phyloP scores from a whole-genome alignment of 2,113 vertebrate species.

The Meles meles region DNA sequence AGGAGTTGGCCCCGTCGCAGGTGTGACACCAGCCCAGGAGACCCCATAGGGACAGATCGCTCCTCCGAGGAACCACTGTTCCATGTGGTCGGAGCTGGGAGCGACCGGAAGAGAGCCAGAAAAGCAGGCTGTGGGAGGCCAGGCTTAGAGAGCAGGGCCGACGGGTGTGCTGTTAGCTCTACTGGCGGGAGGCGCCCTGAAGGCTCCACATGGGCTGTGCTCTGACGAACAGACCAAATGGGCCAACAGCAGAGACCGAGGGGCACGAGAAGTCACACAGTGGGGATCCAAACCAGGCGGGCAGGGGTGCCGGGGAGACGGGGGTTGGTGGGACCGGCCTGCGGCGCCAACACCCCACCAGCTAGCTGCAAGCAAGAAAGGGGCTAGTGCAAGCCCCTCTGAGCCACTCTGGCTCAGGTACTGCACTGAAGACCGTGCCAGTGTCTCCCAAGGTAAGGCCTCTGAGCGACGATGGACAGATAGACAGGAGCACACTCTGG shows the following conservation, averaged over 20 bases:
- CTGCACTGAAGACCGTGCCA: accelerated
- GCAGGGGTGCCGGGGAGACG: background rate
- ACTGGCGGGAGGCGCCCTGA: accelerated
- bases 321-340: too few relatives aligned
- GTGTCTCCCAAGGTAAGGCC: background rate
- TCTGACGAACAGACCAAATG: accelerated
- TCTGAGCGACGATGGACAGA: accelerated
- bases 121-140: background rate
- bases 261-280: accelerated
- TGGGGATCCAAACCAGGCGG: background rate
- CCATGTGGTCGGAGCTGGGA: background rate
- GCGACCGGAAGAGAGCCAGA: accelerated
- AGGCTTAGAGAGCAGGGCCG: accelerated
- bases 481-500: background rate
- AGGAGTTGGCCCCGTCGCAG: background rate
- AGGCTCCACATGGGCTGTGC: background rate
- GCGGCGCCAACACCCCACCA: accelerated
- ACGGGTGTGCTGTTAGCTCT: accelerated
- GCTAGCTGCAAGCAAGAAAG: background rate
- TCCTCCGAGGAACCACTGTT: accelerated
- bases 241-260: background rate
- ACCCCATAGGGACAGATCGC: accelerated
- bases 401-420: background rate
- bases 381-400: background rate
- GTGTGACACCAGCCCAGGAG: accelerated